Evolutionary conservation across 92 coral and sea anemone species (phyloP), one percentile per base, ranked within the genome.

Genomic region (Porites divaricata): DNA sequence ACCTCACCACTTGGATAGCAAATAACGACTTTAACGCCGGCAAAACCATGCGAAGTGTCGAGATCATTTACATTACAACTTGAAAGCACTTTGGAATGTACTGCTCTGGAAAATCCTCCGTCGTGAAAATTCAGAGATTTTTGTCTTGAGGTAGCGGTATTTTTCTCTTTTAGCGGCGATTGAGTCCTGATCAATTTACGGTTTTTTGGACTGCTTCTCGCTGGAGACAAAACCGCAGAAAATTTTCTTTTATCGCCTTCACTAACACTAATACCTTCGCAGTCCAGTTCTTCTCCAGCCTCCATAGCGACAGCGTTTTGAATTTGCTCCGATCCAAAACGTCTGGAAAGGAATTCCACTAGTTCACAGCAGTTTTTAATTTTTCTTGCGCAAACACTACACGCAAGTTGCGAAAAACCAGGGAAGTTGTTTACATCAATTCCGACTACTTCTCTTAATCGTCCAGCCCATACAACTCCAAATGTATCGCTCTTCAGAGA

Each of bases 401-500:
- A 87, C 20, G 57, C 82, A 75, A 81, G 76, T 80, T 81, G 59
- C 65, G 83, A 87, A 62, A 57, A 58, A 19, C 81, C 77, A 12
- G 75, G 49, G 48, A 54, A 49, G 35, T 74, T 54, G 3, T 53
- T 25, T 17, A 88, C 35, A 8, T 69, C 64, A 50, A 54, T 26
- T 15, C 74, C 79, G 1, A 49, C 48, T 57, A 83, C 24, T n/a
- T 70, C 77, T 25, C 63, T 77, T 22, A 83, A 25, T 17, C 59
- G 19, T 48, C 21, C 41, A 20, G 45, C 28, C 74, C 54, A 80
- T 62, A 81, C 50, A 49, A 88, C 72, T 56, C 91, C 88, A 20
- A 87, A 65, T 57, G 88, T 72, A 68, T 87, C 91, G 50, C 83
- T 72, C 66, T 80, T 75, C 11, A 54, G 21, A 20, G 84, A 88